Base-by-base conservation (phyloP, 92 coral and sea anemone genomes). In the Plumapathes pennacea region DNA sequence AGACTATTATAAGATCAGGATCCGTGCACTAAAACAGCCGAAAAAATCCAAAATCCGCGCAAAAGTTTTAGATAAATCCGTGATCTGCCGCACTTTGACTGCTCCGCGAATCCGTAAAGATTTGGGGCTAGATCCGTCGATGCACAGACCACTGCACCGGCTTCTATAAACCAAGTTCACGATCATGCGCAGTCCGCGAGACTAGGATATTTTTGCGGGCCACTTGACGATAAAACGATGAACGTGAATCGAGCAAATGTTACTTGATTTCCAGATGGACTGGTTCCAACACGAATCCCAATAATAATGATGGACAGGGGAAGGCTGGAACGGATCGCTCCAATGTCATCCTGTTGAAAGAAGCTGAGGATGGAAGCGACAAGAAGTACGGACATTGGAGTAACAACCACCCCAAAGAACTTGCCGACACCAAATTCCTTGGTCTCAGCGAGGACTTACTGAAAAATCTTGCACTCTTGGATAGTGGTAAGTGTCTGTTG, bases 251-350 rank as follows among this genome's bases (percentile, higher is more conserved):
- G 10, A 1, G n/a, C n/a, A n/a, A n/a, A n/a, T n/a, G n/a, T n/a
- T n/a, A n/a, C n/a, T n/a, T 18, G 2, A 25, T 55, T 32, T 40
- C 10, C 25, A 91, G 97, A 57, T 91, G 97, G 97, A 91, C 98
- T 24, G 98, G 98, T 8, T 92, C 98, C 3, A 92, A 92, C 67
- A 88, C 98, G 14, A 92, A 92, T 51, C 98, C 98, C 7, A 92
- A 88, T 69, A 88, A 84, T 62, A 92, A 92, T 51, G 98, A 92
- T 54, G 98, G 98, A 2, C 98, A 92, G 54, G 98, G 98, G 0
- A 84, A 77, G 41, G 98, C 98, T 3, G 96, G 98, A 1, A 91
- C 97, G 6, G 97, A 91, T 36, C 88, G 97, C 29, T 79, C 88
- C 36, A 91, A 91, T 47, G 89, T 83, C 15, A 77, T 82, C 39